These are phyloP conservation scores for Heteropelma amictum DNA, from an alignment of 2,888 invertebrate genomes.

Conservation along the genomic window DNA sequence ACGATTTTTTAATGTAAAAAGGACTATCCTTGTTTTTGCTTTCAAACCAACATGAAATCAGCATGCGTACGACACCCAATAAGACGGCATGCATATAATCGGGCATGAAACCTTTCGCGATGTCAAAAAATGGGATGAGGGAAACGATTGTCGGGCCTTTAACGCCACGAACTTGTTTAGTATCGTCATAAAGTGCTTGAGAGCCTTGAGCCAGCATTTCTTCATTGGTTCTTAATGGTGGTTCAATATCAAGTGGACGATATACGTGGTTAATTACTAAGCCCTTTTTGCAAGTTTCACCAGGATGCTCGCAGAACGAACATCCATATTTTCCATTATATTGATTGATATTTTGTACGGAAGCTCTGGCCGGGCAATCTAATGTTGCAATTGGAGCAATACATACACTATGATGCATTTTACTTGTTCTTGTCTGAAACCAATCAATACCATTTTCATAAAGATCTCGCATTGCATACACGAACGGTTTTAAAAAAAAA, in stretches of 20 bases:
- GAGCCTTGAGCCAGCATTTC: slow-evolving; percentile 17
- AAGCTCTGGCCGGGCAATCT: slow-evolving; percentile 32
- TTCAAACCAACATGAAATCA: background rate
- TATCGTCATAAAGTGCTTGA: background rate
- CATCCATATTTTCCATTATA: slow-evolving; percentile 46
- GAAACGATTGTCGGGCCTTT: slow-evolving; percentile 23
- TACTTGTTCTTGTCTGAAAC: background rate
- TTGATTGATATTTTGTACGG: slow-evolving; percentile 38
- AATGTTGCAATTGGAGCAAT: slow-evolving; percentile 16
- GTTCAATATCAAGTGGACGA: background rate
- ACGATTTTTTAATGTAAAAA: slow-evolving; percentile 35
- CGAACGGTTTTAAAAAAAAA: slow-evolving; percentile 42
- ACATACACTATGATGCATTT: background rate
- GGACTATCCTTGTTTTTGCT: background rate
- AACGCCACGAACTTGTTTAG: slow-evolving; percentile 19
- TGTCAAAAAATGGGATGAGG: slow-evolving; percentile 18
- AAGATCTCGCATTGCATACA: slow-evolving; percentile 7
- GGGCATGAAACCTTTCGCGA: slow-evolving; percentile 8
- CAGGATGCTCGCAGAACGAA: slow-evolving; percentile 43
- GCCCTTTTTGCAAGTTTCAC: slow-evolving; percentile 27
- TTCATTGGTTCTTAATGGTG: slow-evolving; percentile 10
- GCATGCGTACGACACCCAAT: background rate
- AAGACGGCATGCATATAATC: slow-evolving; percentile 38
- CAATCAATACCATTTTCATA: slow-evolving; percentile 20
- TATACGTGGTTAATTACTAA: background rate